Evolutionary conservation across 2,797 vertebrate genomes (phyloP).

Genomic region (Sparidentex hasta): DNA sequence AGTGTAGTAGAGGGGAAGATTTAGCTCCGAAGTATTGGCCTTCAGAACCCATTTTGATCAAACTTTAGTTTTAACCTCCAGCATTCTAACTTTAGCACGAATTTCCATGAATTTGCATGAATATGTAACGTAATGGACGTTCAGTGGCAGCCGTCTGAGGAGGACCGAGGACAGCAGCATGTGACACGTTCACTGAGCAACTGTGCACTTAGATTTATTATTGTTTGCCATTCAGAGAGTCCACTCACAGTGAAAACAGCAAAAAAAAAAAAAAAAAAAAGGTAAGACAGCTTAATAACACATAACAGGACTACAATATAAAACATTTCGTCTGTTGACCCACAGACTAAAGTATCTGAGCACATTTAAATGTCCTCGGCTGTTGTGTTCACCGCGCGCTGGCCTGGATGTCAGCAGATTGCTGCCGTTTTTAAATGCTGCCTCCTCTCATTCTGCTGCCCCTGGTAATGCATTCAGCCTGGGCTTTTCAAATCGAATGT

Average conservation of each 20-base stretch:
- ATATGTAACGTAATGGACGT: background rate
- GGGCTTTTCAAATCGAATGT: constrained; percentile 23
- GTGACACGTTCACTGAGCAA: background rate
- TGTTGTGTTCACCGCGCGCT: constrained; percentile 2
- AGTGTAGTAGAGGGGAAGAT: no score
- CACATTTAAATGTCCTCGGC: constrained; percentile 24
- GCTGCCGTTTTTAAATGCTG: constrained; percentile 19
- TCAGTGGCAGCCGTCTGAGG: background rate
- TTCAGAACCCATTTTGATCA: background rate
- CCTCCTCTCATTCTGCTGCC: constrained; percentile 12
- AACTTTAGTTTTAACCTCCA: background rate
- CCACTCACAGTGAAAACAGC: no score
- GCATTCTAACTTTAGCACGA: background rate
- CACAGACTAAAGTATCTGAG: constrained; percentile 7
- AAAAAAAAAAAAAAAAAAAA: no score
- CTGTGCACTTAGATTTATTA: background rate
- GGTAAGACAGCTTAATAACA: background rate
- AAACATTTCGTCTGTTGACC: background rate
- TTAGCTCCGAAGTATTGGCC: background rate
- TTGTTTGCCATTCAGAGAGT: background rate
- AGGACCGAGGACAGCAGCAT: background rate
- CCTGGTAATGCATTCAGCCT: constrained; percentile 28
- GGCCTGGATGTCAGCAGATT: constrained; percentile 35
- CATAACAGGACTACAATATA: background rate
- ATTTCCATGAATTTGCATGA: background rate